phyloP scores from a whole-genome alignment of 1,140 invertebrate species.

The Pygmarrhopalites habei region DNA sequence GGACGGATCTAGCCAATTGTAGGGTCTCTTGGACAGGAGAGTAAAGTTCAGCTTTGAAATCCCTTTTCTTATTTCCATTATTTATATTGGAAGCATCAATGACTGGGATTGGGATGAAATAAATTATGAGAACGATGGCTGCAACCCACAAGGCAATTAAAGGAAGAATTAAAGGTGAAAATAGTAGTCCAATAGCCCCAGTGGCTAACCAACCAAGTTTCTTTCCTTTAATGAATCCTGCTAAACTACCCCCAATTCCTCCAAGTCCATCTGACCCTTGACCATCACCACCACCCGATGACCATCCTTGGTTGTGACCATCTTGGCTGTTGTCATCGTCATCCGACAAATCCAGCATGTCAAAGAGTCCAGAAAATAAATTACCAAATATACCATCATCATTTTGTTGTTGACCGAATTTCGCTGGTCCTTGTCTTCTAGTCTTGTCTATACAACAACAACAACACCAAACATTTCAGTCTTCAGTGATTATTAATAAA shows the following conservation, averaged over 20 bases:
- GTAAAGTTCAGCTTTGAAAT: not conserved
- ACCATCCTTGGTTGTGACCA: not conserved
- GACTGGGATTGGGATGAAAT: slow-evolving; percentile 19
- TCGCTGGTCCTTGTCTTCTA: not conserved
- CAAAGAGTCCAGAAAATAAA: not conserved
- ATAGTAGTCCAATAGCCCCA: slow-evolving; percentile 11
- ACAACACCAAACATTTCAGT: not conserved
- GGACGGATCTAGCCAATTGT: slow-evolving; percentile 12
- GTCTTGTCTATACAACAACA: not conserved
- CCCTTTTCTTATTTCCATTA: not conserved
- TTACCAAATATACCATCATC: not conserved
- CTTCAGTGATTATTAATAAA: not conserved
- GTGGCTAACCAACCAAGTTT: not conserved
- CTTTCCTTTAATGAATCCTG: slow-evolving; percentile 1
- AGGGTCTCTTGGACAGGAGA: not conserved
- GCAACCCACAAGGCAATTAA: slow-evolving; percentile 14
- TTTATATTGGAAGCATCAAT: slow-evolving; percentile 6
- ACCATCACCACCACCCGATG: not conserved
- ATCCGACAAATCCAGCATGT: not conserved
- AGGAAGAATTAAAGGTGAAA: slow-evolving; percentile 13
- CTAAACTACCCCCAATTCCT: slow-evolving; percentile 1
- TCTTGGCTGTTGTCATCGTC: not conserved
- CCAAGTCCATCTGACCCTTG: not conserved
- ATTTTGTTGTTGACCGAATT: not conserved
- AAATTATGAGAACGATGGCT: slow-evolving; percentile 13